Conservation (phyloP, 1,140 invertebrate species). For the Saxidomus purpurata region DNA sequence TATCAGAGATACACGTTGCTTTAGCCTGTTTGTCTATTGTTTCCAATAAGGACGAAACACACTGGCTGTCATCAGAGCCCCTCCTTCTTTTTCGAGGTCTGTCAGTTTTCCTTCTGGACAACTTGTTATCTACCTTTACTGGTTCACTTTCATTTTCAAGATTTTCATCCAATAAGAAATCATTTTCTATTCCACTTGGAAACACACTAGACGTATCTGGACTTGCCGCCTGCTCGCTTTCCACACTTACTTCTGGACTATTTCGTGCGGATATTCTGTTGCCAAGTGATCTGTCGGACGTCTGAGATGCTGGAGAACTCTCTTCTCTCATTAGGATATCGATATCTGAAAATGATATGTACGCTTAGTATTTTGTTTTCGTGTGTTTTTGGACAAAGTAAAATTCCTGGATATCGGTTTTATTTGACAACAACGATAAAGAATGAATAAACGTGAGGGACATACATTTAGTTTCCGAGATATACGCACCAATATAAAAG, state of each 20-base stretch:
- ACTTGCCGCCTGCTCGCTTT: not conserved
- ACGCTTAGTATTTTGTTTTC: too few species aligned
- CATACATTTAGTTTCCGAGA: too few species aligned
- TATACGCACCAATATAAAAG: too few species aligned
- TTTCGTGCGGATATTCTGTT: constrained; percentile 11
- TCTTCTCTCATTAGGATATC: not conserved
- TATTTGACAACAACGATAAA: too few species aligned
- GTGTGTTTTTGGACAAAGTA: too few species aligned
- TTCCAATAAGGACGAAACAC: constrained; percentile 34
- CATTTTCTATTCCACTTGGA: constrained; percentile 84
- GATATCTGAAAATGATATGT: constrained; percentile 16
- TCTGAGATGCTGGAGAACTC: constrained; percentile 1
- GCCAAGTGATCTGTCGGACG: not conserved
- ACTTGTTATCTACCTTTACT: constrained; percentile 76
- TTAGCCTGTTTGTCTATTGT: constrained; percentile 3
- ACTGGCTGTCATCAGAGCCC: constrained; percentile 58
- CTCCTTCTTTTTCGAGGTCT: constrained; percentile 82
- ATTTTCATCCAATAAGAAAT: constrained; percentile 65
- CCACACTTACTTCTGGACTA: not conserved
- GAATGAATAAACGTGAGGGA: too few species aligned
- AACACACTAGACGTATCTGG: constrained; percentile 10
- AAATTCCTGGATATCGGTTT: too few species aligned
- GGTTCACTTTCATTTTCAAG: constrained; percentile 51
- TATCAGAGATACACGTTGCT: constrained; percentile 25
- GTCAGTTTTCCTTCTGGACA: constrained; percentile 84